These are phyloP conservation scores for Limonius californicus DNA, from an alignment of 1,140 invertebrate species.

Conservation along the genomic window DNA sequence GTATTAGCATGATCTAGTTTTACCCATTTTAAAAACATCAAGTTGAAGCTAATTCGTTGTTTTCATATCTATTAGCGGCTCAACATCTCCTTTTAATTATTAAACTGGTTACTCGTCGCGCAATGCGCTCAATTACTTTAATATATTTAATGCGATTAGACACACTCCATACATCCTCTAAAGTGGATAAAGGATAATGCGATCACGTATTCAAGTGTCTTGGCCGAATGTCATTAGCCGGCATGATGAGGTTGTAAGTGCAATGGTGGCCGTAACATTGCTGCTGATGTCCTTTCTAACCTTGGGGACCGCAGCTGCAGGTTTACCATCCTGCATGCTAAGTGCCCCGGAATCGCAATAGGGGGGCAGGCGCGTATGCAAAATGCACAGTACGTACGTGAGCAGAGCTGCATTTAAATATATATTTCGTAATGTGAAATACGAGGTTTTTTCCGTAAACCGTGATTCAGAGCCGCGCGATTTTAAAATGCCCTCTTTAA, in stretches of 20 bases:
- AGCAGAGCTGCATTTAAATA: not conserved
- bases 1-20: too few relatives aligned
- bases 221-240: not conserved
- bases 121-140: too few relatives aligned
- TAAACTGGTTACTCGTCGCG: too few relatives aligned
- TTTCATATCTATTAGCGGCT: too few relatives aligned
- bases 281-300: conserved; percentile 2
- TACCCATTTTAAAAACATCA: too few relatives aligned
- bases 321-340: conserved; percentile 7
- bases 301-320: not conserved
- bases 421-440: not conserved
- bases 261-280: not conserved
- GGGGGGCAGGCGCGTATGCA: not conserved
- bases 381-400: conserved; percentile 3
- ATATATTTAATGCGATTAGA: too few relatives aligned
- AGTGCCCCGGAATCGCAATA: not conserved
- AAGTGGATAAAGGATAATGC: not conserved
- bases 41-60: too few relatives aligned
- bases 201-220: conserved; percentile 9
- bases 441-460: too few relatives aligned
- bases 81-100: too few relatives aligned
- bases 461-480: too few relatives aligned
- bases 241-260: not conserved
- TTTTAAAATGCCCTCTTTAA: too few relatives aligned
- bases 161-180: too few relatives aligned